Base-by-base conservation (phyloP, 2,113 vertebrate genomes). In the Chloropsis cyanopogon region DNA sequence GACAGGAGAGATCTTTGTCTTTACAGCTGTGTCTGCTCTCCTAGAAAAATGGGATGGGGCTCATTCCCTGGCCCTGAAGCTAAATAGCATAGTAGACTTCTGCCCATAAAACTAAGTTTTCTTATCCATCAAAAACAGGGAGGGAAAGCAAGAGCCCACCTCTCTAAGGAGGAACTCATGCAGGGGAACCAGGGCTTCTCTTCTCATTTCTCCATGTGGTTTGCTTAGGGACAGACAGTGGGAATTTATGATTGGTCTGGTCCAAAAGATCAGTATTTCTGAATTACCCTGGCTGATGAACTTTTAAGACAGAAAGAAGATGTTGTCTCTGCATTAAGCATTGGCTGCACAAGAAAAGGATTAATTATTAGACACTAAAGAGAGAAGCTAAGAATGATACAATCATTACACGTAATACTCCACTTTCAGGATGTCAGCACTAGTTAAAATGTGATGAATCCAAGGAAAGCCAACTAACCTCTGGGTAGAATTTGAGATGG, bases 301-400 rank as follows among this genome's bases (percentile, higher is more conserved):
- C 44, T 52, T 85, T 50, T 33, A 52, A 39, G 59, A 19, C 5
- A 71, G 49, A 80, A 76, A 6, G 28, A 63, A 83, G 7, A 14
- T 0, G 0, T 11, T 0, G 1, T 50, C 33, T 66, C 63, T 91
- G 13, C n/a, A 24, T 29, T 37, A 61, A 73, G 37, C 25, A 28
- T 11, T 44, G 29, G 2, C 37, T 69, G 33, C 33, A 21, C 41
- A 42, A 61, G 41, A n/a, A 37, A 35, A 10, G 15, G 9, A 4
- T 4, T 31, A 7, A 22, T 59, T 54, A 22, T 75, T 46, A 57
- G 57, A 57, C 5, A 24, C 4, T 17, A 72, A 71, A 79, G 28
- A 37, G 20, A 42, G 9, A 76, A 61, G 10, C 17, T 61, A 65
- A 31, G 53, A 10, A 3, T 60, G 21, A 54, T 7, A 28, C 6